These are phyloP conservation scores for Caenorhabditis macrosperma DNA, from an alignment of 2,888 invertebrate genomes.

Conservation along the genomic window DNA sequence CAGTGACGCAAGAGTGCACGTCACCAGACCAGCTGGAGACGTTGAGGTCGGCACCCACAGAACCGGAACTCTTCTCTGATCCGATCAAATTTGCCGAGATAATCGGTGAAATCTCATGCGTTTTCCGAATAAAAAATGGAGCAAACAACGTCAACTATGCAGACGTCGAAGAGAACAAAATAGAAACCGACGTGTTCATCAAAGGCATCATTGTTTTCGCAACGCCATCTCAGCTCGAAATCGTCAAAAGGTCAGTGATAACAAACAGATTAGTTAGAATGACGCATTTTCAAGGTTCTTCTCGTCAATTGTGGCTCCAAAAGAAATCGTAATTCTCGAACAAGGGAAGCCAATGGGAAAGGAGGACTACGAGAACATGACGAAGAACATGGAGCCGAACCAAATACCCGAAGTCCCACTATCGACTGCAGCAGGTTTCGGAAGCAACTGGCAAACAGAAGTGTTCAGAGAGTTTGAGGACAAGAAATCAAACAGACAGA, in stretches of 20 bases:
- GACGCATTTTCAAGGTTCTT: too few relatives aligned
- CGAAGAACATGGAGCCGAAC: slow-evolving; percentile 56
- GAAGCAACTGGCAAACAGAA: slow-evolving; percentile 56
- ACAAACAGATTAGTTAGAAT: neutral
- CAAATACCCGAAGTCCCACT: neutral
- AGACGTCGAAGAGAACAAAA: slow-evolving; percentile 49
- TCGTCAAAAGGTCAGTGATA: slow-evolving; percentile 53
- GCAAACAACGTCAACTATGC: slow-evolving; percentile 35
- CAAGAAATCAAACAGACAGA: slow-evolving; percentile 33
- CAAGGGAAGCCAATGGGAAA: slow-evolving; percentile 66
- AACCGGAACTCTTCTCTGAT: slow-evolving; percentile 63
- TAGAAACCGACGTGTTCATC: slow-evolving; percentile 72
- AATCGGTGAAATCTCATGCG: slow-evolving; percentile 60
- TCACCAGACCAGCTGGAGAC: slow-evolving; percentile 49
- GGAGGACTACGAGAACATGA: slow-evolving; percentile 64
- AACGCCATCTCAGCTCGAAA: slow-evolving; percentile 68
- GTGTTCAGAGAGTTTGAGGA: slow-evolving; percentile 57
- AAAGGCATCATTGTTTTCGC: slow-evolving; percentile 65
- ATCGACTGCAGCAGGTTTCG: slow-evolving; percentile 8
- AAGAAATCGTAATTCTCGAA: slow-evolving; percentile 25
- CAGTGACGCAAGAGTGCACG: slow-evolving; percentile 34
- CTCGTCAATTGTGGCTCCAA: slow-evolving; percentile 24
- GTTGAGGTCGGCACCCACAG: slow-evolving; percentile 30
- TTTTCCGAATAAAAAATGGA: slow-evolving; percentile 64
- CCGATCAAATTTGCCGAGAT: slow-evolving; percentile 71